Evolutionary conservation across 2,113 vertebrate genomes (phyloP).

Genomic region (Saccopteryx bilineata): DNA sequence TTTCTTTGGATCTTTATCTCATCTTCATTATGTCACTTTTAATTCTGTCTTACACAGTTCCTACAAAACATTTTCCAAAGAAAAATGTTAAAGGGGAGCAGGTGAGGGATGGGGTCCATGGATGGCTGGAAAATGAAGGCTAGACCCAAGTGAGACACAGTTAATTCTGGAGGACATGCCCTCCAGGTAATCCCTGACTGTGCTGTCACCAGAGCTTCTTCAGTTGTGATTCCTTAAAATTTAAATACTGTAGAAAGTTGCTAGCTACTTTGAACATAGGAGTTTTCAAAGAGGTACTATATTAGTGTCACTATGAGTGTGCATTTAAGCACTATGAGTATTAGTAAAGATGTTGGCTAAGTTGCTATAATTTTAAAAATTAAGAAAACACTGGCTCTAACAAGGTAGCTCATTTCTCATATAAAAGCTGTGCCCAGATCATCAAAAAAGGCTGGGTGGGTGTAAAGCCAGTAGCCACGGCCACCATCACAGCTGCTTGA

Average conservation of each 20-base stretch:
- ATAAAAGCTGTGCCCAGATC: background rate
- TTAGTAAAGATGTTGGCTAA: background rate
- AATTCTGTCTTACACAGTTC: background rate
- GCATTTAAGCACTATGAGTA: background rate
- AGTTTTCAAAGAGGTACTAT: background rate
- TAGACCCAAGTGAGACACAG: background rate
- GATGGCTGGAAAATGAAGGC: background rate
- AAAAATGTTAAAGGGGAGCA: background rate
- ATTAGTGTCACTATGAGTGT: background rate
- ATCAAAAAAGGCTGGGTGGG: background rate
- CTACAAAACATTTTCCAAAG: conserved; percentile 1
- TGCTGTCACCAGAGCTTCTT: background rate
- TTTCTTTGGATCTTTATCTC: background rate
- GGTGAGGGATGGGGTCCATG: background rate
- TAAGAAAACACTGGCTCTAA: background rate
- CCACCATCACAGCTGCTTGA: too few species aligned
- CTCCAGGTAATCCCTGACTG: background rate
- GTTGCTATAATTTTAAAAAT: background rate
- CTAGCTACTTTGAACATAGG: background rate
- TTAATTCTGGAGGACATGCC: background rate
- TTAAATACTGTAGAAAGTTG: background rate
- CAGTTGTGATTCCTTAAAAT: background rate
- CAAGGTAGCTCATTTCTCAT: background rate
- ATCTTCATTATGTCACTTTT: background rate
- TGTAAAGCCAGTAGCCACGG: background rate